Base-by-base conservation (phyloP, 2,888 invertebrate species). In the Dioctria linearis region DNA sequence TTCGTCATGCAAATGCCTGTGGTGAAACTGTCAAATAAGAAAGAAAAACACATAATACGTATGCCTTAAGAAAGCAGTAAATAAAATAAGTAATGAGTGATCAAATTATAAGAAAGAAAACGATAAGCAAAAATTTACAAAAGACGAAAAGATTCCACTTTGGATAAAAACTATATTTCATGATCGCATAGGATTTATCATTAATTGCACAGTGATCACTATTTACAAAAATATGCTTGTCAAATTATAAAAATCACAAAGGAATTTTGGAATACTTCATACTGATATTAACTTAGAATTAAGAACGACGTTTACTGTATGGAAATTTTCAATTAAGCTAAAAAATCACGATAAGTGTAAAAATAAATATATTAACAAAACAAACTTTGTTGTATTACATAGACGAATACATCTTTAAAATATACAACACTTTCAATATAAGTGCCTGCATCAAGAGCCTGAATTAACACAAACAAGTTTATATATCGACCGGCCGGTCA, bases 281-380 rank as follows among this genome's bases (percentile, higher is more conserved):
- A 69, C 69, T 69, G 69, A 69, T 69, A 51, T 46, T 69, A 49
- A 49, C 67, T 69, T 69, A 69, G 25, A 46, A 69, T 54, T 13
- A 69, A 49, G 49, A 49, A 51, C 49, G 69, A 11, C 69, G 69
- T 51, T 69, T 69, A 69, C 46, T 49, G 49, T 69, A 69, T 39
- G 69, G 69, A 69, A 69, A 49, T 11, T 37, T 69, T 69, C 13
- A 54, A 51, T 69, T 69, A 69, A 51, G 69, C 51, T 69, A 69
- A 69, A 69, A 69, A 13, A 69, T 39, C 54, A 69, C 39, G 37
- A 9, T 69, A 69, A 25, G 51, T 69, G 51, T 69, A 69, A 51
- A 67, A 69, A 69, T 69, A 69, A 69, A 69, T 69, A 69, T 69
- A 54, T 69, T 69, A 69, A 51, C 11, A 39, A 42, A 65, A 5